Conservation (phyloP, 2,113 vertebrate species). For the Lophius piscatorius region DNA sequence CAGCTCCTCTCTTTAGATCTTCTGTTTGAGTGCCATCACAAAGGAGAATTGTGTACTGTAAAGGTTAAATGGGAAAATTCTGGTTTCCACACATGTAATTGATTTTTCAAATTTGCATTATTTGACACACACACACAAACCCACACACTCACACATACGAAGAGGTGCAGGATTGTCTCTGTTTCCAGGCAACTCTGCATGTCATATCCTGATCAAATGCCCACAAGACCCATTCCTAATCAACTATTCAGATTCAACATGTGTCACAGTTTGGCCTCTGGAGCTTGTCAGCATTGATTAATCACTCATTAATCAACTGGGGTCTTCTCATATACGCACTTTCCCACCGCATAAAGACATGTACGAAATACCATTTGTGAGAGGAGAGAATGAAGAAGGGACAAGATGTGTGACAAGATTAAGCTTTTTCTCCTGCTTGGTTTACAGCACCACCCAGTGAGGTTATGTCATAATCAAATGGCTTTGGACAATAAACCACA, state of each 20-base stretch:
- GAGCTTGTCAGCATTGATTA: slow-evolving; percentile 45
- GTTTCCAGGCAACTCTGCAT: slow-evolving; percentile 69
- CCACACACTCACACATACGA: neutral
- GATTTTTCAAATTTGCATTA: too few relatives aligned
- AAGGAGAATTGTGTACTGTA: too few relatives aligned
- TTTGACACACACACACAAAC: neutral
- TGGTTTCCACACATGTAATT: slow-evolving; percentile 13
- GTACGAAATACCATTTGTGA: slow-evolving; percentile 6
- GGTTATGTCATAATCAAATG: too few relatives aligned
- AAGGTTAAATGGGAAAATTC: too few relatives aligned
- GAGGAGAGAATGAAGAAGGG: slow-evolving; percentile 1
- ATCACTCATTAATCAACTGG: slow-evolving; percentile 36
- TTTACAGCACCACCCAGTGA: slow-evolving; percentile 48
- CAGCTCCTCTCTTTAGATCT: neutral
- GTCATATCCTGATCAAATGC: slow-evolving; percentile 53
- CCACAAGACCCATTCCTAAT: slow-evolving; percentile 35
- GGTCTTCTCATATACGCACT: neutral
- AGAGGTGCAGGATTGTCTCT: slow-evolving; percentile 20
- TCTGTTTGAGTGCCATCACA: neutral
- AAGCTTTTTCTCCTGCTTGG: slow-evolving; percentile 1
- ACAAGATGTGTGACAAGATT: neutral
- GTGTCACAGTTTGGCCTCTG: slow-evolving; percentile 24
- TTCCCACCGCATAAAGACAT: neutral
- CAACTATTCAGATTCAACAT: slow-evolving; percentile 46
- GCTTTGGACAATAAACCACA: slow-evolving; percentile 47